Conservation (phyloP, 2,888 invertebrate species). For the Brenthis daphne region DNA sequence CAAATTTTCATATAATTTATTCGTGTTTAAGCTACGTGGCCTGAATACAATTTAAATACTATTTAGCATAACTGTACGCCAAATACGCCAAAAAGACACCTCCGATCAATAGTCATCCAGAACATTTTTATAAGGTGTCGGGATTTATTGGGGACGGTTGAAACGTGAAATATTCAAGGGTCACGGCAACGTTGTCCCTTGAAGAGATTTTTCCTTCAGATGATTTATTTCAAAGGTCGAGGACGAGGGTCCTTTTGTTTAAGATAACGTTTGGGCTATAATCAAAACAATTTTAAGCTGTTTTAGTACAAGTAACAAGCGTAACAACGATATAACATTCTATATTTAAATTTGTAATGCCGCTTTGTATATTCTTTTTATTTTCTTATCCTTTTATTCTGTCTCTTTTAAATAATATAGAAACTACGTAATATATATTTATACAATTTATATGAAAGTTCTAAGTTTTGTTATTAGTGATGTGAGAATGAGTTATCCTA, state of each 20-base stretch:
- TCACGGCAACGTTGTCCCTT: slow-evolving; percentile 52
- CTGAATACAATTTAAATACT: not conserved
- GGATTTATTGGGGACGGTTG: slow-evolving; percentile 44
- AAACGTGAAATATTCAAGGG: slow-evolving; percentile 68
- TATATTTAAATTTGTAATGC: too few relatives aligned
- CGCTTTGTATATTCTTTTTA: too few relatives aligned
- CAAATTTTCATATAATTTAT: not conserved
- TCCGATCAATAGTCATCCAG: slow-evolving; percentile 30
- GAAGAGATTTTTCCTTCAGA: slow-evolving; percentile 53
- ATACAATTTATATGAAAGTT: too few relatives aligned
- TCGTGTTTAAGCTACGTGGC: not conserved
- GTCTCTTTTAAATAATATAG: too few relatives aligned
- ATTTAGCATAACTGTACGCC: not conserved
- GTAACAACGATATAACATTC: too few relatives aligned
- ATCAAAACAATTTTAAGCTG: slow-evolving; percentile 16
- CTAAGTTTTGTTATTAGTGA: too few relatives aligned
- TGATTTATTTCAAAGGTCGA: slow-evolving; percentile 58
- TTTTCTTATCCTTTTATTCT: too few relatives aligned
- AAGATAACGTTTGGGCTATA: slow-evolving; percentile 22
- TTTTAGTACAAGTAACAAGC: not conserved
- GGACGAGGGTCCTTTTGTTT: slow-evolving; percentile 27
- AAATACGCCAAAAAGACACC: slow-evolving; percentile 5
- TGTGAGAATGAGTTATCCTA: too few relatives aligned
- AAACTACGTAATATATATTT: too few relatives aligned
- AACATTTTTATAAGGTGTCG: slow-evolving; percentile 58